A percentile compares a stretch with the other conserved stretches of the same genome.
These are phyloP conservation scores for Lasioglossum villosulum DNA, from an alignment of 2,888 invertebrate genomes.

Conservation along the genomic window DNA sequence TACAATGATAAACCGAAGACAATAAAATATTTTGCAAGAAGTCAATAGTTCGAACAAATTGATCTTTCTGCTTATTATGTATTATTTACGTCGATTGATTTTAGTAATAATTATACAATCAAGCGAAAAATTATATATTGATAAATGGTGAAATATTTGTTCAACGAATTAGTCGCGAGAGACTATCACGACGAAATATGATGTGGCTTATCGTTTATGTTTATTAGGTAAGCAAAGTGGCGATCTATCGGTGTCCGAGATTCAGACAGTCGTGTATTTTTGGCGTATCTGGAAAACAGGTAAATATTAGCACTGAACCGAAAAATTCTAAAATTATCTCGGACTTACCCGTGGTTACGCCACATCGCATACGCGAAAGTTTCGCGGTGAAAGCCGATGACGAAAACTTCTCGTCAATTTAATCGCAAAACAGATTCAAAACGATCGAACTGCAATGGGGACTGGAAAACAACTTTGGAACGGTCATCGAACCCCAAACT, in stretches of 20 bases:
- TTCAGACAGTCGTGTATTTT: neutral
- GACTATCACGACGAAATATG: too few relatives aligned
- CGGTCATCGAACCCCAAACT: conserved; percentile 16
- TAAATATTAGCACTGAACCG: neutral
- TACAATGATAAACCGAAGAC: neutral
- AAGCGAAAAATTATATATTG: neutral
- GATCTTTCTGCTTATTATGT: neutral
- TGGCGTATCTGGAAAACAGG: neutral
- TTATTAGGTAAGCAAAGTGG: neutral
- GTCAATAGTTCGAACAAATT: neutral
- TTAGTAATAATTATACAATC: neutral
- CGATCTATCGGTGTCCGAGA: neutral
- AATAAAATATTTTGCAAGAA: neutral
- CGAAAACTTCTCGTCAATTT: neutral
- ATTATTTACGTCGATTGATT: too few relatives aligned
- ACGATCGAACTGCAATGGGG: neutral
- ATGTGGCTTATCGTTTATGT: neutral
- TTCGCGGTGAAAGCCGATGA: conserved; percentile 18
- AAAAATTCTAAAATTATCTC: neutral
- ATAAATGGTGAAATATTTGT: too few relatives aligned
- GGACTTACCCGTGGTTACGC: neutral
- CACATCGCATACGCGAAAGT: neutral
- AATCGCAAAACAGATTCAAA: conserved; percentile 13
- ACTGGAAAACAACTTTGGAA: conserved; percentile 19
- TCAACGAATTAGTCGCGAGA: too few relatives aligned